A percentile compares a stretch with the other conserved stretches of the same genome.
phyloP scores from a whole-genome alignment of 1,140 invertebrate genomes.

The Sarcophaga peregrina region DNA sequence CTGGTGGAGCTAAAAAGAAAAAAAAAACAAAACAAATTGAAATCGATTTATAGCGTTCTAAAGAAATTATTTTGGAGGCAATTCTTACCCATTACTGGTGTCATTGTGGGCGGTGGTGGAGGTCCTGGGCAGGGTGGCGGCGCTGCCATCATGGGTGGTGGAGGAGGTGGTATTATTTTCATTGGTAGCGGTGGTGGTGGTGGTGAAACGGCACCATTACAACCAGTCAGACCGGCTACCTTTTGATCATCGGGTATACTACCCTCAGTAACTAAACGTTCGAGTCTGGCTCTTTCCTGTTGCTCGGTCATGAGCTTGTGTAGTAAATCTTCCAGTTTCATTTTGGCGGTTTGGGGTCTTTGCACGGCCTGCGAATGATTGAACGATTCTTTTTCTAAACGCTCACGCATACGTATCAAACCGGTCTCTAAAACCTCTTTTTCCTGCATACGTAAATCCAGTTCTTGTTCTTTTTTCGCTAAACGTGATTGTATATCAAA shows the following conservation, averaged over 20 bases:
- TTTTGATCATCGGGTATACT: constrained; percentile 94
- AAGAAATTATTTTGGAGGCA: background rate
- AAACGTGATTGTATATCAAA: constrained; percentile 85
- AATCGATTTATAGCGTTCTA: background rate
- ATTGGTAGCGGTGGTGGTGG: constrained; percentile 73
- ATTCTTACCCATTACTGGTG: constrained; percentile 60
- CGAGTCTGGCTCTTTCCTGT: constrained; percentile 82
- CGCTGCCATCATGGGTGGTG: constrained; percentile 67
- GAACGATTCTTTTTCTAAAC: constrained; percentile 89
- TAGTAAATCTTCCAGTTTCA: constrained; percentile 78
- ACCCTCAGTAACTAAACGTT: constrained; percentile 86
- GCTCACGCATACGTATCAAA: constrained; percentile 84
- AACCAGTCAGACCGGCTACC: constrained; percentile 69
- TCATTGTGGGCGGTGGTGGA: constrained; percentile 65
- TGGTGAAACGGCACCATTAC: constrained; percentile 67
- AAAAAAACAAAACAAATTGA: background rate
- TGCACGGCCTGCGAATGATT: constrained; percentile 88
- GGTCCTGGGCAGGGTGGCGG: constrained; percentile 60
- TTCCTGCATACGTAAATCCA: constrained; percentile 89
- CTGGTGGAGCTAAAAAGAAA: constrained; percentile 66
- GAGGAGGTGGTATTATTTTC: constrained; percentile 68
- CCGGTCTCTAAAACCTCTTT: constrained; percentile 91
- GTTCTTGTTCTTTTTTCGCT: constrained; percentile 92
- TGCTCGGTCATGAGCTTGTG: constrained; percentile 83
- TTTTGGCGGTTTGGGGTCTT: constrained; percentile 77